Base-by-base conservation (phyloP, 2,888 invertebrate genomes). In the Julus scanicus region DNA sequence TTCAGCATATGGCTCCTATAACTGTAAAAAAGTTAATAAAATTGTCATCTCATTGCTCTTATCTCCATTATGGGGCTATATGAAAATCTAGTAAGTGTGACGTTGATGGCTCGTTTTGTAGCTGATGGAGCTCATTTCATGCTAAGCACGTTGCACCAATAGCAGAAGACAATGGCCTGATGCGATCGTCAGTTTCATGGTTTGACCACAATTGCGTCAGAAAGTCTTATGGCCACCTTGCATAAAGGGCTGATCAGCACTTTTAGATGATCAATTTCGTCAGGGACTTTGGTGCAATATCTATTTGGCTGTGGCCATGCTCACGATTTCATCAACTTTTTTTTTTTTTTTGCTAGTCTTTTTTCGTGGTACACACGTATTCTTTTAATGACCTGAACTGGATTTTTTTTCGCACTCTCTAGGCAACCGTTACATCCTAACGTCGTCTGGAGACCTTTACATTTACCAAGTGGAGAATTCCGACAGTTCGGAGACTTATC, bases 381-480 rank as follows among this genome's bases (percentile, higher is more conserved):
- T n/a, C 85, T 48, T 85, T 85, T 48, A 85, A 44, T 85, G 40
- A 39, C 48, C 48, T 40, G 39, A 48, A 48, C 57, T 53, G 17
- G 1, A 6, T 53, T 20, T 53, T 86, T 39, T 88, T 85, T 88
- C 20, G 20, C 87, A 13, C 88, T 88, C 40, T 88, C 39, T 48
- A 89, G 89, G 89, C 40, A 89, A 88, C 44, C 89, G 89, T 20
- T 89, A 88, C 84, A 88, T 89, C 48, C 80, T 89, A 39, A 89
- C 89, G 48, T 88, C 89, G 49, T 89, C 87, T 57, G 89, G 89
- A 48, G 89, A 89, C 63, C 88, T 89, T 49, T 89, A 89, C 87
- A 88, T 89, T 53, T 86, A 89, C 84, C 84, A 89, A 80, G 89
- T 89, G 37, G 88, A 87, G 49, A 44, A 84, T 53, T 84, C 88